A percentile compares a stretch with the other conserved stretches of the same genome.
Evolutionary conservation across 1,140 invertebrate species (phyloP).

Genomic region (Micrasema longulum): DNA sequence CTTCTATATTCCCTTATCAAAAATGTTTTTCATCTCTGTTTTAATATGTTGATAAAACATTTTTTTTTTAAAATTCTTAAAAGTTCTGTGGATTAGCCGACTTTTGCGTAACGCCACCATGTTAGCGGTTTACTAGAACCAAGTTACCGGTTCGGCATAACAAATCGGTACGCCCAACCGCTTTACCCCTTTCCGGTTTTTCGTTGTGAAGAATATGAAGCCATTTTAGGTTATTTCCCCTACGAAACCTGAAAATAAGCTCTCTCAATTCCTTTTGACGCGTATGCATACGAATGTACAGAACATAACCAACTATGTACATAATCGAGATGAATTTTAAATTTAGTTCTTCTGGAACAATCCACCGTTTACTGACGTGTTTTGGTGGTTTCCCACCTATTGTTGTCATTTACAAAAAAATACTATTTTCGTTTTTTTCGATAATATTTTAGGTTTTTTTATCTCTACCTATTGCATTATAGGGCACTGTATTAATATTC

Average conservation of each 20-base stretch:
- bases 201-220: conserved; percentile 18
- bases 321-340: not conserved
- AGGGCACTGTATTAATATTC: too few species aligned
- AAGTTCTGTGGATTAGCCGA: not conserved
- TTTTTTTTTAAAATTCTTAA: too few species aligned
- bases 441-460: too few species aligned
- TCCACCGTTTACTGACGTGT: not conserved
- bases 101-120: not conserved
- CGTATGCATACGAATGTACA: conserved; percentile 3
- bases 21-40: too few species aligned
- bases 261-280: conserved; percentile 1
- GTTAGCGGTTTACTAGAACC: conserved; percentile 16
- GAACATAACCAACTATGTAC: not conserved
- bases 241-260: not conserved
- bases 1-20: too few species aligned
- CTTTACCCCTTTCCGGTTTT: not conserved
- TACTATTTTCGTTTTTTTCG: too few species aligned
- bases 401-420: too few species aligned
- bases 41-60: too few species aligned
- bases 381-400: too few species aligned
- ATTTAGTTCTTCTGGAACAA: not conserved
- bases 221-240: not conserved
- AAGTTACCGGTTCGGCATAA: conserved; percentile 26
- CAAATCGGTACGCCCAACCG: conserved; percentile 24
- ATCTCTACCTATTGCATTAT: too few species aligned